A percentile compares a stretch with the other conserved stretches of the same genome.
Evolutionary conservation across 2,113 vertebrate species (phyloP).

Genomic region (Nannobrachium achirus): DNA sequence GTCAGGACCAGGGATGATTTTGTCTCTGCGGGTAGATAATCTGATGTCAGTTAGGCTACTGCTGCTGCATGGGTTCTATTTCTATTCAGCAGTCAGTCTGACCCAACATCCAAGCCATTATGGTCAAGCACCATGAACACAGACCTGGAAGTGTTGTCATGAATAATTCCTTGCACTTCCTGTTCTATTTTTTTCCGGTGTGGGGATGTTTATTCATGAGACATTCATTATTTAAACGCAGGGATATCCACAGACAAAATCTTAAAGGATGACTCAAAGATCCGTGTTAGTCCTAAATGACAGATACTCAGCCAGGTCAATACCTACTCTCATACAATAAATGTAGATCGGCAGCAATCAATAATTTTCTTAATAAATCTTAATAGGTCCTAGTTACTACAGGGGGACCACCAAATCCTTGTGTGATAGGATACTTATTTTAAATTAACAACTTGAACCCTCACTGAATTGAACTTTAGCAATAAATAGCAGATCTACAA

Average conservation of each 20-base stretch:
- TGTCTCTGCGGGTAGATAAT: conserved; percentile 19
- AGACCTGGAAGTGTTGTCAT: conserved; percentile 60
- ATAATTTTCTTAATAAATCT: no score
- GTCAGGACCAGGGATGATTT: conserved; percentile 15
- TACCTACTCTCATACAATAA: not conserved
- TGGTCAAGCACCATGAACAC: conserved; percentile 48
- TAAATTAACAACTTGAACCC: no score
- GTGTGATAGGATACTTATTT: no score
- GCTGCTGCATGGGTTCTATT: conserved; percentile 45
- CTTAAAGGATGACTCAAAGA: conserved; percentile 61
- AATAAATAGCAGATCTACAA: no score
- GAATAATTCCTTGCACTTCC: conserved; percentile 70
- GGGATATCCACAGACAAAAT: conserved; percentile 56
- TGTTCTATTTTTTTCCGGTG: conserved; percentile 51
- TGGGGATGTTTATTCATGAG: conserved; percentile 65
- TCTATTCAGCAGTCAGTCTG: conserved; percentile 37
- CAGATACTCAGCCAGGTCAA: conserved; percentile 25
- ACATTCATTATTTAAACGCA: conserved; percentile 65
- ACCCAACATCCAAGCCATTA: conserved; percentile 53
- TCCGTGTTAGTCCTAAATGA: conserved; percentile 42
- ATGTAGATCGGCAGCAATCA: no score
- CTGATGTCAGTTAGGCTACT: conserved; percentile 17
- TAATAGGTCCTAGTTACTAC: no score
- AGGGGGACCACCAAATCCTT: no score
- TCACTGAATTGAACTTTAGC: no score